phyloP scores from a whole-genome alignment of 2,888 invertebrate genomes.

The Caenorhabditis angaria region DNA sequence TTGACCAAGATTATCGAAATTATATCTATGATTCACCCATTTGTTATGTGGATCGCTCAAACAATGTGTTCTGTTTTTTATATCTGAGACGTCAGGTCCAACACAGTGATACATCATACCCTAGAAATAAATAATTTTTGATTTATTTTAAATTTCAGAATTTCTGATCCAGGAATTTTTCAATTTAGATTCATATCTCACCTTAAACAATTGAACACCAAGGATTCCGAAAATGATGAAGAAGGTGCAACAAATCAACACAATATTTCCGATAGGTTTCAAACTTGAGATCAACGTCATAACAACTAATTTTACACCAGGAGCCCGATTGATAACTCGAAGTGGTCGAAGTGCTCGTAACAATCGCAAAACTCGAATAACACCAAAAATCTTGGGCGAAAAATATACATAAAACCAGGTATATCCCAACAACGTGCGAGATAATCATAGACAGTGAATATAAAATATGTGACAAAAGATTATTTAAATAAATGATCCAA shows the following conservation, averaged over 20 bases:
- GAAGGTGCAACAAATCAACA: constrained; percentile 99
- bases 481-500: too few relatives aligned
- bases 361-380: constrained; percentile 93
- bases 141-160: too few relatives aligned
- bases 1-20: constrained; percentile 94
- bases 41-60: constrained; percentile 71
- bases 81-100: constrained; percentile 82
- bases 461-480: too few relatives aligned
- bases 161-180: too few relatives aligned
- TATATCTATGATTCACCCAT: constrained; percentile 98
- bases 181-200: constrained; percentile 76
- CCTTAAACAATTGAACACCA: constrained; percentile 97
- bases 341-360: constrained; percentile 92
- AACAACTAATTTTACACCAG: constrained; percentile 96
- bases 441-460: too few relatives aligned
- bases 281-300: constrained; percentile 91
- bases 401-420: too few relatives aligned
- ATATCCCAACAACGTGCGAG: too few relatives aligned
- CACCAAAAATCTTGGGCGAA: constrained; percentile 91
- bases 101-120: constrained; percentile 95
- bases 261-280: constrained; percentile 98
- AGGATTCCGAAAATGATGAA: constrained; percentile 99
- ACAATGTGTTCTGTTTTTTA: constrained; percentile 82
- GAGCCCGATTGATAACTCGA: constrained; percentile 94
- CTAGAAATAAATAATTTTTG: constrained; percentile 55